Evolutionary conservation across 2,888 invertebrate genomes (phyloP).

Genomic region (Sesamia inferens): DNA sequence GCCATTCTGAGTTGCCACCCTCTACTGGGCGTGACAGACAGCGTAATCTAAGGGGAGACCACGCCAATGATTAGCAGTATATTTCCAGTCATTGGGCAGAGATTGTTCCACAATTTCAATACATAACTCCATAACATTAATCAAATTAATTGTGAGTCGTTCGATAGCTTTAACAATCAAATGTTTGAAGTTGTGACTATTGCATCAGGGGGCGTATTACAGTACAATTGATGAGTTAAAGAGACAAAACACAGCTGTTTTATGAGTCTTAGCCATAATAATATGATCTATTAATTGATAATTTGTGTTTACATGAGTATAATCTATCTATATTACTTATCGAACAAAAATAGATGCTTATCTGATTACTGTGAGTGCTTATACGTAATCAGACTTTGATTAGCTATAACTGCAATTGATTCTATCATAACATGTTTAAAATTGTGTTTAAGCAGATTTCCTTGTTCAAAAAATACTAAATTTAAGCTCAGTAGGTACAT

Average conservation of each 20-base stretch:
- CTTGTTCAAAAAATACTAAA: too few species aligned
- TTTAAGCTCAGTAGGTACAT: too few species aligned
- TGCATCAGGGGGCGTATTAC: slow-evolving; percentile 37
- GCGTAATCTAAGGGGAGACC: not conserved
- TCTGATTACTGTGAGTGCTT: slow-evolving; percentile 16
- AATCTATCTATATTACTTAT: slow-evolving; percentile 4
- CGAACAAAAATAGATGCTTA: slow-evolving; percentile 7
- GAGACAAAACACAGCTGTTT: slow-evolving; percentile 40
- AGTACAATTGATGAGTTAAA: slow-evolving; percentile 19
- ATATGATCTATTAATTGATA: not conserved
- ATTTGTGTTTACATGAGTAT: not conserved
- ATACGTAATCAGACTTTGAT: slow-evolving; percentile 9
- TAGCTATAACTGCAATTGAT: not conserved
- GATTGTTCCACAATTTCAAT: slow-evolving; percentile 30
- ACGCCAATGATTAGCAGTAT: not conserved
- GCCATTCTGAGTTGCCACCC: not conserved
- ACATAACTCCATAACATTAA: slow-evolving; percentile 24
- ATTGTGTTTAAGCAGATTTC: too few species aligned
- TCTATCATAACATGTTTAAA: not conserved
- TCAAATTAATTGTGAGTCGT: slow-evolving; percentile 40
- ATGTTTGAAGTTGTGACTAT: slow-evolving; percentile 42
- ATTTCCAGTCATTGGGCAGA: not conserved
- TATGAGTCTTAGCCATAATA: slow-evolving; percentile 12
- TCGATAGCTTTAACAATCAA: slow-evolving; percentile 44
- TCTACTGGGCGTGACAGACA: slow-evolving; percentile 11